Base-by-base conservation (phyloP, 2,888 invertebrate genomes). In the Antheraea assamensis region DNA sequence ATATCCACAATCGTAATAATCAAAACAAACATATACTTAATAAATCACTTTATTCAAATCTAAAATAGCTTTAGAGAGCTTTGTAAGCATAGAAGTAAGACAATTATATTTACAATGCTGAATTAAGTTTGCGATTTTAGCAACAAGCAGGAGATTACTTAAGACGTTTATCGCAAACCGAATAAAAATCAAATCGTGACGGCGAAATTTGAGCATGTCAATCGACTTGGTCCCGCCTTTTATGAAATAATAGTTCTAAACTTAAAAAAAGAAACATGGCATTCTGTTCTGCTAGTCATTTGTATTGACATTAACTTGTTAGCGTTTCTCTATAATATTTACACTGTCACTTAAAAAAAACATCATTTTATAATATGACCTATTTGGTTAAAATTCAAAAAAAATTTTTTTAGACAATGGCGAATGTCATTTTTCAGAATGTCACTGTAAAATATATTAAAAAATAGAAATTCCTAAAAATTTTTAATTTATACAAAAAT, bases 131-230 rank as follows among this genome's bases (percentile, higher is more conserved):
- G 61, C 61, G 61, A 30, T 64, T 64, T 5, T 30, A 64, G 58
- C 61, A 64, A 64, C 61, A 21, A 64, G 4, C 30, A 64, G 15
- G 17, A 64, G 13, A 24, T 58, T 58, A 58, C 24, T 24, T 3
- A 24, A 55, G n/a, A 21, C n/a, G 55, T 24, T 24, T n/a, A 13
- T 27, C 61, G 61, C 61, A 64, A 64, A 64, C 27, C 17, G 35
- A 35, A 42, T 42, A 42, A 35, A 17, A 66, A 35, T 68, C 35
- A 68, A n/a, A 35, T 13, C 35, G 35, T 35, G 35, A 35, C 31
- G 68, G 35, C 68, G 68, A 68, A 68, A 68, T 68, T 68, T 68
- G 68, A 68, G 68, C 68, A 68, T 68, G 35, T 35, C 68, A 31
- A 68, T 35, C 10, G 68, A 68, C 68, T 35, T 68, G 68, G 68